Conservation (phyloP, 1,140 invertebrate genomes). For the Aricia agestis region DNA sequence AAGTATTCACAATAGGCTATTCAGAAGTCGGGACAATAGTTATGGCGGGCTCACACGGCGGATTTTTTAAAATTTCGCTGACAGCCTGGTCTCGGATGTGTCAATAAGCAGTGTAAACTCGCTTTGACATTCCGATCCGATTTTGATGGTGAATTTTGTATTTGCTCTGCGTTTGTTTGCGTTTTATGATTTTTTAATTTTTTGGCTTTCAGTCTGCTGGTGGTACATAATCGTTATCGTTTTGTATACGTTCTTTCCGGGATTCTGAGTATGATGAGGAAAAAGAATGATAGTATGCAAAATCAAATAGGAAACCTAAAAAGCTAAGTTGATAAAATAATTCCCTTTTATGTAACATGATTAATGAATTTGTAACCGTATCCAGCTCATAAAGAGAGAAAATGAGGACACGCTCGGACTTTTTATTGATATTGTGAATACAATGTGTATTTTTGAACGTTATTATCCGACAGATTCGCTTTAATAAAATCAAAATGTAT, state of each 20-base stretch:
- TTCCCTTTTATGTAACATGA: too few relatives aligned
- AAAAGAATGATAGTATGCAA: too few relatives aligned
- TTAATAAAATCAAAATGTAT: constrained; percentile 4
- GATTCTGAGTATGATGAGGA: too few relatives aligned
- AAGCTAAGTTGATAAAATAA: too few relatives aligned
- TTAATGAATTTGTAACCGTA: not conserved
- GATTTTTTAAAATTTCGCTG: constrained; percentile 33
- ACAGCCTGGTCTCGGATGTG: constrained; percentile 40
- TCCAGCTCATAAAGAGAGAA: not conserved
- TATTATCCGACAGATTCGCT: not conserved
- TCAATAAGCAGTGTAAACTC: constrained; percentile 16
- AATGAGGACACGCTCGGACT: not conserved
- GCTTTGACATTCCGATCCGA: constrained; percentile 16
- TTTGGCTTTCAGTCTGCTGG: not conserved
- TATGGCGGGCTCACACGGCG: constrained; percentile 43
- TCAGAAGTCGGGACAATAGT: constrained; percentile 51
- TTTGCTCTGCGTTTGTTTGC: not conserved
- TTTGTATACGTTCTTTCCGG: too few relatives aligned
- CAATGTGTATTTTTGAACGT: not conserved
- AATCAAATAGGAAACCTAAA: too few relatives aligned
- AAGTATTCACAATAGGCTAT: constrained; percentile 44
- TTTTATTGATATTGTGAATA: not conserved
- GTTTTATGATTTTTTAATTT: not conserved
- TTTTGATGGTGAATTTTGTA: constrained; percentile 13
- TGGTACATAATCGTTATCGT: not conserved